phyloP scores from a whole-genome alignment of 2,113 vertebrate genomes.

The Neotoma lepida region DNA sequence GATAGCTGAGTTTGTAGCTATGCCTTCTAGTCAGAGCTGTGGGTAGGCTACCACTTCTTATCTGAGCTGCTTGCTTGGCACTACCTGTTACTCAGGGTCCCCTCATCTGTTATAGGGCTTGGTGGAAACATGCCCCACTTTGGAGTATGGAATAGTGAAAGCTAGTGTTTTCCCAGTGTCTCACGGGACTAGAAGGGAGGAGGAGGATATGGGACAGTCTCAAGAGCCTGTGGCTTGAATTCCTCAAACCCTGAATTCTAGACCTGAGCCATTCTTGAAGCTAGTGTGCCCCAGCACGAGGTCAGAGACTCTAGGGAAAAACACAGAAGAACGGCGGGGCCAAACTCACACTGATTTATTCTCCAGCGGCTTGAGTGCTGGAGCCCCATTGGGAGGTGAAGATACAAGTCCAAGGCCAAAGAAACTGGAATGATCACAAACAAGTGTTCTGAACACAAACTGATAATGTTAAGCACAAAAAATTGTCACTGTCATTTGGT shows the following conservation, averaged over 20 bases:
- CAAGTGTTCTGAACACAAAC: conserved; percentile 7
- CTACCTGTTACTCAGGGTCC: neutral
- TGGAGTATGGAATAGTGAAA: neutral
- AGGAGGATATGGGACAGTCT: neutral
- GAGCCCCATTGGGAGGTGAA: neutral
- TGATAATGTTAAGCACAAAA: neutral
- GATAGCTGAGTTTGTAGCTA: neutral
- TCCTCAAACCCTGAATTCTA: neutral
- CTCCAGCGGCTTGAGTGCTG: neutral
- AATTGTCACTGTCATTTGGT: neutral
- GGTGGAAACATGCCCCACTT: neutral
- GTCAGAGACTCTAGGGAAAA: neutral
- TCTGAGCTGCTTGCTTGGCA: neutral
- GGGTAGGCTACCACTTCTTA: neutral
- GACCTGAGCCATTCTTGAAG: neutral
- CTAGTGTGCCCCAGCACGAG: fast-evolving
- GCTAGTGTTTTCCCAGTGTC: neutral
- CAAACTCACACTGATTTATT: neutral
- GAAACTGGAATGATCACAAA: neutral
- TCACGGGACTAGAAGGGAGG: neutral
- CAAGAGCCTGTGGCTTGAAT: neutral
- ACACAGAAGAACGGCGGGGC: no score
- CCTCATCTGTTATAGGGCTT: neutral
- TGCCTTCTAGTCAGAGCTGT: neutral
- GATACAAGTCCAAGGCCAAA: neutral